phyloP scores from a whole-genome alignment of 2,113 vertebrate genomes.

The Bubalus kerabau region DNA sequence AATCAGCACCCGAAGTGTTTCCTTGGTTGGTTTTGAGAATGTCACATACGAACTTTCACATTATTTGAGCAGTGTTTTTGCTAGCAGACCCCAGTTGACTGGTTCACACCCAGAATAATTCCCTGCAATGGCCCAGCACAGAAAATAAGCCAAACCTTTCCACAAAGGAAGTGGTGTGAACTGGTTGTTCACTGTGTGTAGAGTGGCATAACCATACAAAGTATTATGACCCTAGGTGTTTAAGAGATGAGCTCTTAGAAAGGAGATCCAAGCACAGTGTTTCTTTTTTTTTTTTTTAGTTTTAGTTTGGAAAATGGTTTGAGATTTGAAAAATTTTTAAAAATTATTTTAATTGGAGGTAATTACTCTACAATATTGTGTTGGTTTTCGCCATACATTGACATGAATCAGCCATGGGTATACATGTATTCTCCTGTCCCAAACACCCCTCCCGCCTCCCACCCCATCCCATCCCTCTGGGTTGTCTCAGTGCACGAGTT shows the following conservation, averaged over 20 bases:
- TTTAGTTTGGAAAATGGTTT: not conserved
- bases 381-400: not conserved
- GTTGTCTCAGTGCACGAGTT: not conserved
- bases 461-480: not conserved
- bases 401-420: not conserved
- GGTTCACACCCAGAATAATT: not conserved
- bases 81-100: not conserved
- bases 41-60: not conserved
- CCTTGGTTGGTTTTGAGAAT: not conserved
- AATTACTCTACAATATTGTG: not conserved
- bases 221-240: not conserved
- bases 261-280: not conserved
- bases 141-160: not conserved
- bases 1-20: not conserved
- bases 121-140: not conserved
- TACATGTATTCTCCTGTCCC: not conserved
- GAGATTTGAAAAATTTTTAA: not conserved
- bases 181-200: not conserved
- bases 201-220: not conserved
- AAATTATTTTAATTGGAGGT: not conserved
- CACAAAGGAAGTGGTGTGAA: not conserved
- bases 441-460: not conserved
- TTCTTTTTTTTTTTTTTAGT: not conserved
- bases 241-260: not conserved
- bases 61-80: not conserved